Percentiles rank a stretch among this genome's conserved stretches.
These are phyloP conservation scores for Rhea americana DNA, from an alignment of 2,113 vertebrate genomes.

Conservation along the genomic window DNA sequence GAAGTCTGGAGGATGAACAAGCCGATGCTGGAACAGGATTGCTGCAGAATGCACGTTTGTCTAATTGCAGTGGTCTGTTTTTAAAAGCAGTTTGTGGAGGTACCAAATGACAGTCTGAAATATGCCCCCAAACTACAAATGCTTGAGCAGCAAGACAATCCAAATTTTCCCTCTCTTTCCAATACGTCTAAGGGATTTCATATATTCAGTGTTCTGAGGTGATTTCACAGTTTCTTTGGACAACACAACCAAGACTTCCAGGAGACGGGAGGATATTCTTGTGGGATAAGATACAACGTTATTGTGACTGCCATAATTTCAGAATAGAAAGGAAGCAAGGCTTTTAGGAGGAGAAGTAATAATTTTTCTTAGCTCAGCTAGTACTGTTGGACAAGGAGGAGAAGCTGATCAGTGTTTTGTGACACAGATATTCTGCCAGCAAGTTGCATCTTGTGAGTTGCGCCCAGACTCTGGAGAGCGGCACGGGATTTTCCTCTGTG, in stretches of 20 bases:
- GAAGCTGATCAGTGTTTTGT: not conserved
- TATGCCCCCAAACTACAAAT: not conserved
- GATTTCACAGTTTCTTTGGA: not conserved
- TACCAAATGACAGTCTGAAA: not conserved
- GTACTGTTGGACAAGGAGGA: not conserved
- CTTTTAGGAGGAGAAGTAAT: not conserved
- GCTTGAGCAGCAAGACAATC: not conserved
- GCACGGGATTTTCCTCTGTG: not conserved
- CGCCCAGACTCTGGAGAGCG: not conserved
- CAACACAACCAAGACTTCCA: not conserved
- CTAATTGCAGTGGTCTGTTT: not conserved
- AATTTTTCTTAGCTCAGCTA: constrained; percentile 1
- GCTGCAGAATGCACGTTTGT: not conserved
- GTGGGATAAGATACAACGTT: not conserved
- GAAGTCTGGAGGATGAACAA: not conserved
- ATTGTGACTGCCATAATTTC: not conserved
- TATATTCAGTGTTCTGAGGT: not conserved
- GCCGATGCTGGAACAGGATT: not conserved
- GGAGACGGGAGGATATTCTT: not conserved
- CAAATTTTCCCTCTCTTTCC: not conserved
- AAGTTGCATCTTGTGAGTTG: not conserved
- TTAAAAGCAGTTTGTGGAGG: not conserved
- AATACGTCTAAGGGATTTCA: not conserved
- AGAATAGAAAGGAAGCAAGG: not conserved
- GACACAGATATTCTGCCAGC: not conserved